These are phyloP conservation scores for Microcebus lehilahytsara DNA, from an alignment of 2,113 vertebrate genomes.

Conservation along the genomic window DNA sequence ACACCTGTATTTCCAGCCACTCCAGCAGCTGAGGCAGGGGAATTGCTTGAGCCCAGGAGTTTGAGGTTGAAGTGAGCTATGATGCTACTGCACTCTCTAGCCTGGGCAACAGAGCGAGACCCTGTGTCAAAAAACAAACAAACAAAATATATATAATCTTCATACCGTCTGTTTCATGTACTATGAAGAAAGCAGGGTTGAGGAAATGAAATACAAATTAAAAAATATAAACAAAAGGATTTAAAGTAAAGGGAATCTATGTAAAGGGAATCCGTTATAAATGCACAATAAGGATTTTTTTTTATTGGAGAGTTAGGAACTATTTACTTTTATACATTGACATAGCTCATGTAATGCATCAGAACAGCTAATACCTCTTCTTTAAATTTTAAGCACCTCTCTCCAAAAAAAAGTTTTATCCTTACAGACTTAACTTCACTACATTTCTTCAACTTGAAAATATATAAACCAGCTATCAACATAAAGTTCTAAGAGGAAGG, in stretches of 20 bases:
- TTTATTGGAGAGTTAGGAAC: background rate
- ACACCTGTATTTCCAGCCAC: too few species aligned
- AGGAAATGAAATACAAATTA: background rate
- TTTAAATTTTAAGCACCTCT: background rate
- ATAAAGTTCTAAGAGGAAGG: background rate
- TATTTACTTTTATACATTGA: background rate
- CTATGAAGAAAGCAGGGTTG: background rate
- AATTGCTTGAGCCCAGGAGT: too few species aligned
- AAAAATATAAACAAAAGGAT: background rate
- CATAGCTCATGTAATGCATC: background rate
- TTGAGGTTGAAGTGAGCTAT: too few species aligned
- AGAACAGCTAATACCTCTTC: background rate
- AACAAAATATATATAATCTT: background rate
- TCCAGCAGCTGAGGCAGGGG: too few species aligned
- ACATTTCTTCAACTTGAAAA: constrained; percentile 41
- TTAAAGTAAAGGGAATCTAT: constrained; percentile 18
- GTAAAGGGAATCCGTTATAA: background rate
- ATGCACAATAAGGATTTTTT: background rate
- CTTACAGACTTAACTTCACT: background rate
- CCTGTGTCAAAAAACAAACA: too few species aligned
- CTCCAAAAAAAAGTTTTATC: background rate
- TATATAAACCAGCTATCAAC: background rate
- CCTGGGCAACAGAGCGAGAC: too few species aligned
- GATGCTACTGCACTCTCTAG: too few species aligned
- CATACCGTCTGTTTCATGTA: background rate